Evolutionary conservation across 2,888 invertebrate genomes (phyloP), one percentile per base, ranked within the genome.

Genomic region (Drosophila putrida): DNA sequence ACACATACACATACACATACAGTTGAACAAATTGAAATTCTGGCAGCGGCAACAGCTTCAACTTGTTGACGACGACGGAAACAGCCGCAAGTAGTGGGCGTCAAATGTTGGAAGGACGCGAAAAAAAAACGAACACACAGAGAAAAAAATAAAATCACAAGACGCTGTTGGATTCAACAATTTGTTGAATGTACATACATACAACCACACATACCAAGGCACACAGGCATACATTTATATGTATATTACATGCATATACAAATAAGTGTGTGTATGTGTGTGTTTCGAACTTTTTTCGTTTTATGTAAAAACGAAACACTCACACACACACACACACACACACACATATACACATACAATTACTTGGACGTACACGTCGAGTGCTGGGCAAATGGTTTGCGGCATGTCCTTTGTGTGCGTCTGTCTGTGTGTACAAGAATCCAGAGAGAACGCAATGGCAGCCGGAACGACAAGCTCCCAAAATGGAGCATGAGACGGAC

Each of bases 121-220:
- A 57, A 38, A 20, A 20, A 20, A 1, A 20, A 20, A 20, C 2
- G 20, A 20, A 20, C n/a, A 35, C 51, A 66, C 20, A 39, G 31
- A 35, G n/a, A 44, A 20, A 28, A 35, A 51, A 71, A 64, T 58
- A 68, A 80, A 73, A 84, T 80, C 85, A 74, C 58, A 79, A 82
- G 80, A 75, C 80, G 64, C 68, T 69, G 70, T 75, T 84, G 82
- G 78, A 84, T 84, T 88, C 88, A 88, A 88, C 89, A 88, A 88
- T 80, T 88, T 88, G 88, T 88, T 88, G 88, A 88, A 89, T 86
- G 78, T 88, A 73, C 74, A 71, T 35, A 65, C 20, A 2, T 20
- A 20, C 20, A 2, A 20, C 1, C 55, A 54, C 55, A 54, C 11
- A 47, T 13, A 51, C 36, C 13, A 38, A 38, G n/a, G n/a, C 20